Evolutionary conservation across 2,888 invertebrate genomes (phyloP).

Genomic region (Isoperla grammatica): DNA sequence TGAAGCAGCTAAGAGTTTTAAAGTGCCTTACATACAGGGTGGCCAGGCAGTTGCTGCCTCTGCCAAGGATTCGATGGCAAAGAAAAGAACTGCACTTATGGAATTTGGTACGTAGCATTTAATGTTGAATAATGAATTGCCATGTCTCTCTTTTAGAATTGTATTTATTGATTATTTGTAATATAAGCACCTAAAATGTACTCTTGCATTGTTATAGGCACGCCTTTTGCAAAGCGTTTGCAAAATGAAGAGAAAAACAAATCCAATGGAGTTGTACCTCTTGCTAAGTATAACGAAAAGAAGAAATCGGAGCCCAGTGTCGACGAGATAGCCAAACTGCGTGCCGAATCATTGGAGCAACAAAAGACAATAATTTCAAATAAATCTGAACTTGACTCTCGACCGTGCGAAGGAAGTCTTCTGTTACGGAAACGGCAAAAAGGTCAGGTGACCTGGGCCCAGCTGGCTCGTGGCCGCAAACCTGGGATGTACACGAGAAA

Average conservation of each 20-base stretch:
- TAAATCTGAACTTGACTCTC: neutral
- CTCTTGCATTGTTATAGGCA: neutral
- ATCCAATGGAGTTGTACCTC: neutral
- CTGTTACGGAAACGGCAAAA: constrained; percentile 9
- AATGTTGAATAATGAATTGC: too few relatives aligned
- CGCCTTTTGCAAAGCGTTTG: constrained; percentile 20
- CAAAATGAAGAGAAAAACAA: neutral
- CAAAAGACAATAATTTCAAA: neutral
- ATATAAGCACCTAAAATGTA: too few relatives aligned
- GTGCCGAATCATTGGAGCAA: neutral
- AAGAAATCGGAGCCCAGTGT: neutral
- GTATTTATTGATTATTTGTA: too few relatives aligned
- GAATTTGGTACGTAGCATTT: constrained; percentile 3
- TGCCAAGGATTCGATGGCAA: neutral
- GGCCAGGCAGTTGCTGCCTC: neutral
- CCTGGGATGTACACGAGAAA: constrained; percentile 17
- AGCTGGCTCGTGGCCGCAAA: constrained; percentile 1
- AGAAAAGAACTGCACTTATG: neutral
- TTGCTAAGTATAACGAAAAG: neutral
- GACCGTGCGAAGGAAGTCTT: constrained; percentile 19
- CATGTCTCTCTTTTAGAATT: too few relatives aligned
- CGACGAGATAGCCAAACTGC: neutral
- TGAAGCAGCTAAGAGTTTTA: neutral
- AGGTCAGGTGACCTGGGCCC: constrained; percentile 4
- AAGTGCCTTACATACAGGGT: neutral